A percentile compares a stretch with the other conserved stretches of the same genome.
Conservation (phyloP, 2,797 vertebrate species). For the Periparus ater region DNA sequence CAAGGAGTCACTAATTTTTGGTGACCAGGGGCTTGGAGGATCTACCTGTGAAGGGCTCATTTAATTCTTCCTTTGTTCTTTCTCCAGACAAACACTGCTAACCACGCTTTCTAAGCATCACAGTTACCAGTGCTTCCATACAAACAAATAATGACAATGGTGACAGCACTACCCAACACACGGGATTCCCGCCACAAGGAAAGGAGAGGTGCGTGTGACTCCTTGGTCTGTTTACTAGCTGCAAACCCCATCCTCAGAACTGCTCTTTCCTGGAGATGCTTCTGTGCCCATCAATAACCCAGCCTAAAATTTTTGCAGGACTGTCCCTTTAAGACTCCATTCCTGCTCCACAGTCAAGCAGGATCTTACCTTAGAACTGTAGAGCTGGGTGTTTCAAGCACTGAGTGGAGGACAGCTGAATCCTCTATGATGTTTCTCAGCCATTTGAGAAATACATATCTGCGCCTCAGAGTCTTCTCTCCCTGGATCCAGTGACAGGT, state of each 20-base stretch:
- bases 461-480: not conserved
- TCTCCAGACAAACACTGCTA: not conserved
- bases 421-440: not conserved
- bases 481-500: not conserved
- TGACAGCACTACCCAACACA: not conserved
- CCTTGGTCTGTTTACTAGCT: not conserved
- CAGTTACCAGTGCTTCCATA: not conserved
- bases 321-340: not conserved
- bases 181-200: not conserved
- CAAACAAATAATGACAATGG: not conserved
- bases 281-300: not conserved
- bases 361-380: not conserved
- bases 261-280: not conserved
- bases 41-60: not conserved
- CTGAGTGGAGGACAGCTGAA: not conserved
- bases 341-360: not conserved
- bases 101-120: not conserved
- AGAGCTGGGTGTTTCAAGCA: not conserved
- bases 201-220: not conserved
- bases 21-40: not conserved
- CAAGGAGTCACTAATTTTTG: not conserved
- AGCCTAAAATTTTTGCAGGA: not conserved
- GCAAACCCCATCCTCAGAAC: not conserved
- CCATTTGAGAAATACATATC: rapidly evolving
- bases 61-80: not conserved